Percentiles rank a stretch among this genome's conserved stretches.
Evolutionary conservation across 2,797 vertebrate genomes (phyloP).

Genomic region (Brachyrhaphis roseni): DNA sequence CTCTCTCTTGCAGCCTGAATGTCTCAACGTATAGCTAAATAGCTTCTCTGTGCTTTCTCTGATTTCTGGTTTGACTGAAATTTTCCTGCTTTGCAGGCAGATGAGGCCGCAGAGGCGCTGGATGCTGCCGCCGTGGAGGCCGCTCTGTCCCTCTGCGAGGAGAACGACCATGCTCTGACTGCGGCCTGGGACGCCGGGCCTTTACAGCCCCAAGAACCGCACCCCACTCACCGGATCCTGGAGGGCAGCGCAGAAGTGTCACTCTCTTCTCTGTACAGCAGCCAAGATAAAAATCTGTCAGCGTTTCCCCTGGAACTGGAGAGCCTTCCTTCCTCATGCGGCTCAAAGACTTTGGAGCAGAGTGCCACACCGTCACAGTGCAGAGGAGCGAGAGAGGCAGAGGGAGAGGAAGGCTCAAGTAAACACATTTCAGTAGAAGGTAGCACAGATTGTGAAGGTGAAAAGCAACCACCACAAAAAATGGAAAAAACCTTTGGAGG

Average conservation of each 20-base stretch:
- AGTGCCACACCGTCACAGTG: constrained; percentile 46
- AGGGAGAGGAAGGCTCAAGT: constrained; percentile 40
- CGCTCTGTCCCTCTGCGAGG: constrained; percentile 93
- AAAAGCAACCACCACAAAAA: constrained; percentile 67
- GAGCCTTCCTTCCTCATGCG: constrained; percentile 53
- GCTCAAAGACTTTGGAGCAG: constrained; percentile 51
- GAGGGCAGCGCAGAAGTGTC: constrained; percentile 57
- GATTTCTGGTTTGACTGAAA: background rate
- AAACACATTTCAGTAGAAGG: constrained; percentile 47
- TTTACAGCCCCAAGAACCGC: constrained; percentile 82
- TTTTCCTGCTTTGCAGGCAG: constrained; percentile 79
- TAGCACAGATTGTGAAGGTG: constrained; percentile 61
- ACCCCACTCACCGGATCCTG: constrained; percentile 55
- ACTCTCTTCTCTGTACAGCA: constrained; percentile 55
- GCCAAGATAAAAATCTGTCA: constrained; percentile 52
- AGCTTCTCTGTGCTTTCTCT: background rate
- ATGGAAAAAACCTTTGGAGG: constrained; percentile 56
- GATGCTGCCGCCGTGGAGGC: constrained; percentile 95
- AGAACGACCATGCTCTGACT: constrained; percentile 88
- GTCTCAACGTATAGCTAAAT: background rate
- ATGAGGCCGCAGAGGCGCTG: constrained; percentile 91
- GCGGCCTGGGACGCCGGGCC: constrained; percentile 88
- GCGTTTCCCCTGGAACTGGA: constrained; percentile 52
- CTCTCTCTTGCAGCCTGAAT: background rate
- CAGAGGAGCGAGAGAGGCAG: constrained; percentile 35